Base-by-base conservation (phyloP, 2,888 invertebrate genomes). In the Prosopocoilus inquinatus region DNA sequence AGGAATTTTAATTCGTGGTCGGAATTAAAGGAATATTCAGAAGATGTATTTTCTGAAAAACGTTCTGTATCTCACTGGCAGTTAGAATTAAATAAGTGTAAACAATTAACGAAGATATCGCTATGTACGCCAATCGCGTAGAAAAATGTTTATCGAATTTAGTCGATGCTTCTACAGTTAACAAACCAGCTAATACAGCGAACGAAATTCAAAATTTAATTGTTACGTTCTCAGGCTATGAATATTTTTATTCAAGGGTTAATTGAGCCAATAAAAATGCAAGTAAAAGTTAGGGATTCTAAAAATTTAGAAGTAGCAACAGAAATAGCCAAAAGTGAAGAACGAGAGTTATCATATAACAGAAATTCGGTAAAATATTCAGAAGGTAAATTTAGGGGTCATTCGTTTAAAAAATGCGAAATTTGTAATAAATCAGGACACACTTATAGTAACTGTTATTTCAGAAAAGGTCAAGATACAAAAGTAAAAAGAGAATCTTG, bases 11-110 rank as follows among this genome's bases (percentile, higher is more conserved):
- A 9, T 41, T 11, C n/a, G 8, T 41, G 41, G 41, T 8, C 13
- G 11, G 41, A 41, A n/a, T 41, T 41, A 41, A 9, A 11, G 4
- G 9, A 9, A n/a, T 41, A n/a, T 41, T 41, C 11, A 11, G 41
- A 41, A 41, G 16, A 41, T 4, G 12, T 41, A 11, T 41, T n/a
- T 11, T n/a, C 12, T 2, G 41, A 41, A 9, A 41, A n/a, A 41
- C 9, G 41, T 3, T 41, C 41, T 0, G 12, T n/a, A 11, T 9
- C n/a, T 7, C 9, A n/a, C 11, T 41, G 9, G 12, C 41, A 41
- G 12, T 11, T 41, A n/a, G 41, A 41, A n/a, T 41, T 41, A 41
- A 41, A 41, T 41, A 15, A 9, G 41, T 41, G 41, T 41, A 41
- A 11, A 4, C n/a, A 41, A 9, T 13, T n/a, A 41, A 41, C 11